phyloP scores from a whole-genome alignment of 2,113 vertebrate species.

The Hemicordylus capensis region DNA sequence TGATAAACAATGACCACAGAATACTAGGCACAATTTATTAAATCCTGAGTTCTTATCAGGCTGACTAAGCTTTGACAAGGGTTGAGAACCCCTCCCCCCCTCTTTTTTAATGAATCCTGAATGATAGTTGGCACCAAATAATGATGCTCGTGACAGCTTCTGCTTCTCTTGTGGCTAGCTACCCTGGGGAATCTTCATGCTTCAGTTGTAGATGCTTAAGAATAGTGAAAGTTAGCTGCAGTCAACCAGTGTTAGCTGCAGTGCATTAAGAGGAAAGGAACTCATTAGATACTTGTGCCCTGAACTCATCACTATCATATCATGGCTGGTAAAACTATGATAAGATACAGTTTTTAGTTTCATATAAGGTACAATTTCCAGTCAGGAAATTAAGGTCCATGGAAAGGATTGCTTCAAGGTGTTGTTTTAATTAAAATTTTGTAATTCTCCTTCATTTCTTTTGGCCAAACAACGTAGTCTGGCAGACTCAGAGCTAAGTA shows the following conservation, averaged over 20 bases:
- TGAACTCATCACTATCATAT: conserved; percentile 17
- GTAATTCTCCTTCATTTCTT: no score
- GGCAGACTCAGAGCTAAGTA: no score
- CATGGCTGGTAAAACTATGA: conserved; percentile 36
- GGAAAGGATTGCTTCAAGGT: neutral
- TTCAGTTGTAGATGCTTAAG: neutral
- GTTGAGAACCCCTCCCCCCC: neutral
- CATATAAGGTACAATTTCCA: neutral
- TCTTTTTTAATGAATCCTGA: conserved; percentile 6
- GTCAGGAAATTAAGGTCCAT: neutral
- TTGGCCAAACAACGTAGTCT: no score
- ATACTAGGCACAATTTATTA: neutral
- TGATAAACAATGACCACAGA: neutral
- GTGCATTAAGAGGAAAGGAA: neutral
- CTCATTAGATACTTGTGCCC: conserved; percentile 36
- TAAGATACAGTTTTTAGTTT: neutral
- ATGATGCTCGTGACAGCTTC: neutral
- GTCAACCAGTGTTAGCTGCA: neutral
- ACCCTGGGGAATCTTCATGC: neutral
- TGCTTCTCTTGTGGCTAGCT: neutral
- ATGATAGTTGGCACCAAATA: neutral
- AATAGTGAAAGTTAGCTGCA: conserved; percentile 10
- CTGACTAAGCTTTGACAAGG: rapidly evolving
- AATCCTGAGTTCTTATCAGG: conserved; percentile 1
- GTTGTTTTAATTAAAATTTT: no score